These are phyloP conservation scores for Sapajus apella DNA, from an alignment of 2,113 vertebrate species.

Conservation along the genomic window DNA sequence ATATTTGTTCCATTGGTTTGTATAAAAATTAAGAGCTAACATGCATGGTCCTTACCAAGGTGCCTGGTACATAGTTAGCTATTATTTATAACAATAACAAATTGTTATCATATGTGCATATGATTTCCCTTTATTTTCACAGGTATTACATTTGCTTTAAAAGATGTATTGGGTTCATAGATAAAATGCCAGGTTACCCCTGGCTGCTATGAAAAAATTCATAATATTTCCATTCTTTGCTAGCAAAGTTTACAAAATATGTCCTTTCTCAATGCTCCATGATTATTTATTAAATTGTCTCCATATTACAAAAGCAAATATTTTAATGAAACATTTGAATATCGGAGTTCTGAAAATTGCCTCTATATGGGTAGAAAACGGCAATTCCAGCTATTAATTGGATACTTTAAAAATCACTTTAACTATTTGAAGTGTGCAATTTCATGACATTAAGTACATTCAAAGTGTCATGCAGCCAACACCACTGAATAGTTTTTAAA, in stretches of 20 bases:
- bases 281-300: not conserved
- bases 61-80: not conserved
- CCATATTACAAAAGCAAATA: not conserved
- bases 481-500: not conserved
- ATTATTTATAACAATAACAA: not conserved
- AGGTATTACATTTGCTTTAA: slow-evolving; percentile 26
- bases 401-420: not conserved
- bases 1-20: not conserved
- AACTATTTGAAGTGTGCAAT: not conserved
- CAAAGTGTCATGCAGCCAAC: not conserved
- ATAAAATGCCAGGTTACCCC: not conserved
- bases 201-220: slow-evolving; percentile 12
- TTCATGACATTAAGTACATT: not conserved
- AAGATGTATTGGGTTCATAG: not conserved
- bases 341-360: not conserved
- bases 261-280: not conserved
- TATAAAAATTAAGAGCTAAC: not conserved
- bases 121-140: slow-evolving; percentile 9
- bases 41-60: not conserved
- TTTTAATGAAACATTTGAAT: slow-evolving; percentile 52
- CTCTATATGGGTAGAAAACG: not conserved
- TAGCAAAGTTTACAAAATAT: not conserved
- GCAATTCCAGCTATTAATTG: not conserved
- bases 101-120: not conserved
- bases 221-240: not conserved